phyloP scores from a whole-genome alignment of 2,888 invertebrate genomes.

The Mythimna lalbum region DNA sequence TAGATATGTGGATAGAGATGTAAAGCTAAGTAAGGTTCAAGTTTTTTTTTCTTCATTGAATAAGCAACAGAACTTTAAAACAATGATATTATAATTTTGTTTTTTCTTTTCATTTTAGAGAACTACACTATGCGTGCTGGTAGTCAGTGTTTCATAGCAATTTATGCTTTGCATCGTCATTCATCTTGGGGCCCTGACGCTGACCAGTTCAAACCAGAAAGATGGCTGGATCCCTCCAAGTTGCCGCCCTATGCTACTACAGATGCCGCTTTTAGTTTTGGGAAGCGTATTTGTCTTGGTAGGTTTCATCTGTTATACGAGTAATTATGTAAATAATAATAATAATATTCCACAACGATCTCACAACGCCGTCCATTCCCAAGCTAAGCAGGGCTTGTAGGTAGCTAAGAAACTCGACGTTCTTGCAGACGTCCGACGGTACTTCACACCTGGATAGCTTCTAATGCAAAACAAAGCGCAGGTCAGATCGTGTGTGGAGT shows the following conservation, averaged over 20 bases:
- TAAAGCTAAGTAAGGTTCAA: constrained; percentile 16
- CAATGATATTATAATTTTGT: too few species aligned
- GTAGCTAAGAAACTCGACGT: too few species aligned
- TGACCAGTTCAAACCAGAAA: constrained; percentile 19
- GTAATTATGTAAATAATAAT: background rate
- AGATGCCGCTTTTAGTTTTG: constrained; percentile 51
- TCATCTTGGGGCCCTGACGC: constrained; percentile 52
- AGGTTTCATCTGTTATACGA: background rate
- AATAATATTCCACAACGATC: too few species aligned
- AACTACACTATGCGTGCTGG: constrained; percentile 46
- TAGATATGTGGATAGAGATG: constrained; percentile 15
- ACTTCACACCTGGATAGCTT: too few species aligned
- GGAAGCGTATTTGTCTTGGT: constrained; percentile 59
- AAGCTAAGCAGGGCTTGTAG: too few species aligned
- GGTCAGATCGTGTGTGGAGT: too few species aligned
- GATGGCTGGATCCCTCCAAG: constrained; percentile 37
- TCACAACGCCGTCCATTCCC: too few species aligned
- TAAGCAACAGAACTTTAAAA: background rate
- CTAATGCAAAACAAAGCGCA: too few species aligned
- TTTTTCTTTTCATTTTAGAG: constrained; percentile 16
- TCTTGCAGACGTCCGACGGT: too few species aligned
- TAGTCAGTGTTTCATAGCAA: constrained; percentile 14
- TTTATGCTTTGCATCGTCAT: constrained; percentile 36
- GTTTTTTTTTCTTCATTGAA: background rate
- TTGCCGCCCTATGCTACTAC: constrained; percentile 24